phyloP scores from a whole-genome alignment of 2,888 invertebrate genomes.

The Xestia rhomboidea region DNA sequence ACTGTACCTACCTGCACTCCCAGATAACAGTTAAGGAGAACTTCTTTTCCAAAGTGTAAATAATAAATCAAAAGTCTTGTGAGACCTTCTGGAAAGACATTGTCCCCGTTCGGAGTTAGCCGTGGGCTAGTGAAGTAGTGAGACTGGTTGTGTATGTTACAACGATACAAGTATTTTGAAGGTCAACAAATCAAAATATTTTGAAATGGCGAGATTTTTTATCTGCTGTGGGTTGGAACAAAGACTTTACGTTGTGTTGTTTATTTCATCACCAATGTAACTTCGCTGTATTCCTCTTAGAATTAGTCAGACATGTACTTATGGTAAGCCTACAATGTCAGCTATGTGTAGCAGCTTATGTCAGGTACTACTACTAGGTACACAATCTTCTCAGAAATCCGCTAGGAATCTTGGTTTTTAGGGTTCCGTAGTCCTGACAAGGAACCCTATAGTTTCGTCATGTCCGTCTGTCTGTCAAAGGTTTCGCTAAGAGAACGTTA shows the following conservation, averaged over 20 bases:
- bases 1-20: too few species aligned
- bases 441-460: too few species aligned
- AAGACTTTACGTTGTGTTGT: not conserved
- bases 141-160: not conserved
- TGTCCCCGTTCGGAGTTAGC: slow-evolving; percentile 20
- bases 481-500: too few species aligned
- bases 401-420: too few species aligned
- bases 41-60: not conserved
- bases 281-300: too few species aligned
- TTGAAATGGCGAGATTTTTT: not conserved
- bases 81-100: slow-evolving; percentile 3
- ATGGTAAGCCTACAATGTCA: too few species aligned
- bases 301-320: too few species aligned
- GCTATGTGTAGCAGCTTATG: too few species aligned
- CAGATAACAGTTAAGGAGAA: not conserved
- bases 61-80: slow-evolving; percentile 11
- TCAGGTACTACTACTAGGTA: too few species aligned
- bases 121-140: not conserved
- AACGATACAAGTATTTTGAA: not conserved
- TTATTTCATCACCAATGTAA: not conserved
- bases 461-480: too few species aligned
- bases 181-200: slow-evolving; percentile 21
- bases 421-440: too few species aligned
- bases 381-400: too few species aligned
- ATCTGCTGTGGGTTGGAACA: not conserved